Evolutionary conservation across 2,888 invertebrate species (phyloP).

Genomic region (Endotricha flammealis): DNA sequence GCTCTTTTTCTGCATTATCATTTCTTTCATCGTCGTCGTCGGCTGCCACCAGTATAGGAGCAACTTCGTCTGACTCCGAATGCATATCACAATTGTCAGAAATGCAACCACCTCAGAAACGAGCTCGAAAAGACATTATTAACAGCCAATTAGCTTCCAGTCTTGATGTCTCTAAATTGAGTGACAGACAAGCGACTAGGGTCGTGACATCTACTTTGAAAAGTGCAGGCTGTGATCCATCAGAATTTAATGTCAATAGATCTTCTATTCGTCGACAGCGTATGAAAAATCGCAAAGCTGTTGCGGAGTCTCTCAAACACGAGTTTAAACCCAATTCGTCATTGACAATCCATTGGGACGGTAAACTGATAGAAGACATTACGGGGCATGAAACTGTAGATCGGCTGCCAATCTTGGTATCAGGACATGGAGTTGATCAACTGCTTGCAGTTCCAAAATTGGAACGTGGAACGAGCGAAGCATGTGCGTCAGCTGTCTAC

Average conservation of each 20-base stretch:
- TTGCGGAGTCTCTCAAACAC: constrained; percentile 6
- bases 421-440: constrained; percentile 19
- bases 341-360: constrained; percentile 19
- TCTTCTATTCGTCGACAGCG: constrained; percentile 13
- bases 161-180: constrained; percentile 13
- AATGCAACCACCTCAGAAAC: constrained; percentile 3
- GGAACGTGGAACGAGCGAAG: constrained; percentile 10
- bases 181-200: constrained; percentile 15
- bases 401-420: constrained; percentile 19
- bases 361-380: constrained; percentile 19
- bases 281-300: constrained; percentile 6
- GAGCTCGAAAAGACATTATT: constrained; percentile 9
- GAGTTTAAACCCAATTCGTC: constrained; percentile 12
- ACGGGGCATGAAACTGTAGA: constrained; percentile 18
- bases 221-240: constrained; percentile 12
- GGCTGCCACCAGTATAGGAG: neutral
- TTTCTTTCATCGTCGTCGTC: neutral
- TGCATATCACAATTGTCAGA: neutral
- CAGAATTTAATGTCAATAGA: constrained; percentile 8
- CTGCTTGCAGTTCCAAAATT: constrained; percentile 13
- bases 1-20: neutral
- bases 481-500: constrained; percentile 12
- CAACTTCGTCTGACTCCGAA: neutral
- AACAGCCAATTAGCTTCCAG: constrained; percentile 9
- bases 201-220: constrained; percentile 15